Base-by-base conservation (phyloP, 2,888 invertebrate genomes). In the Epistrophella euchroma region DNA sequence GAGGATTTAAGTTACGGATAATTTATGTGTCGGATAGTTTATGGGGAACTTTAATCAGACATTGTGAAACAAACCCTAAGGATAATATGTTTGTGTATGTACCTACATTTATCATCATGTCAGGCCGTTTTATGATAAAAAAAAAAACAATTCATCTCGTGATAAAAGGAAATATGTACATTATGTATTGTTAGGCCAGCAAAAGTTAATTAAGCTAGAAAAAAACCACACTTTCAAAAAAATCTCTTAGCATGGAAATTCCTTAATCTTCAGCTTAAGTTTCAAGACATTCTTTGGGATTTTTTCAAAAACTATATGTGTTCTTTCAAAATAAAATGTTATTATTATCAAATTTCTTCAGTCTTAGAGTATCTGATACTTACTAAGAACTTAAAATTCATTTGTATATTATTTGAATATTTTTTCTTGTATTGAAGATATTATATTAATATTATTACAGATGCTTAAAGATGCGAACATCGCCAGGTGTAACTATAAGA, bases 401-500 rank as follows among this genome's bases (percentile, higher is more conserved):
- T 76, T 66, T 52, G 52, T 28, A 3, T 28, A 55, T 55, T 15
- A 32, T 7, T 32, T 32, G 6, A 5, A 28, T 28, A n/a, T 55
- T 55, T 22, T 19, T 19, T 28, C 32, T 47, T 50, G 43, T 62
- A 43, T 43, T 37, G 77, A 43, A 72, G 82, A 72, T 25, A 58
- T 43, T 47, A 43, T 77, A 37, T 68, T 70, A 28, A 28, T n/a
- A n/a, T n/a, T 25, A 73, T 60, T 43, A 64, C 10, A 86, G 86
- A 71, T 82, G 86, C 55, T 86, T 86, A 43, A 68, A 86, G 82
- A 86, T 86, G 82, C 86, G 86, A 82, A 86, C 86, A 82, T 86
- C 86, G 66, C 86, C 86, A 64, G 86, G 86, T 40, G 86, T 82
- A 82, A 86, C 86, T 86, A 86, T 70, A 86, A 86, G n/a, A 86